Conservation (phyloP, 2,113 vertebrate genomes). For the Eclectus roratus region DNA sequence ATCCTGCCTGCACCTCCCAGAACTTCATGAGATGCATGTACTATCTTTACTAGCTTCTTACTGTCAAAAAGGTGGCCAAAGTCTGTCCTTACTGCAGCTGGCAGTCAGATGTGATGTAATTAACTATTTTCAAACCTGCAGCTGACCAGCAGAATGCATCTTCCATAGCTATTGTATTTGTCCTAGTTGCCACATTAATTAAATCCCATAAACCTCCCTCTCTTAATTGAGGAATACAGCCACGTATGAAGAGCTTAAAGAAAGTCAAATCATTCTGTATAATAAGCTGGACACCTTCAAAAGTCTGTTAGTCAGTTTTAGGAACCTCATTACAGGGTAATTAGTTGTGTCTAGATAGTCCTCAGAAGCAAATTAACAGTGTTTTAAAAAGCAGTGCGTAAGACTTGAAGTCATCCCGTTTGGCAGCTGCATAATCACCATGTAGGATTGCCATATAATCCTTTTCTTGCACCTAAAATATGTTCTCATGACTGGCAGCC, state of each 20-base stretch:
- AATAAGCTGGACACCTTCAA: not conserved
- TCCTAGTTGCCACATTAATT: not conserved
- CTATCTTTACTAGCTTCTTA: not conserved
- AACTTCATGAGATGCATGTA: not conserved
- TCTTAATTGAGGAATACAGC: not conserved
- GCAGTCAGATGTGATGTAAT: not conserved
- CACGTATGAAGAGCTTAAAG: not conserved
- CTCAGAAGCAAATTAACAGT: not conserved
- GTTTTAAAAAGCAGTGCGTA: not conserved
- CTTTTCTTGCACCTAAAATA: not conserved
- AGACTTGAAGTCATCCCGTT: not conserved
- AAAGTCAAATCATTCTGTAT: not conserved
- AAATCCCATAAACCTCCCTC: not conserved
- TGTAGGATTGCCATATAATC: not conserved
- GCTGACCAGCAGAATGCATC: not conserved
- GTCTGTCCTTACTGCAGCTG: not conserved
- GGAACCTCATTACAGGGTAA: not conserved
- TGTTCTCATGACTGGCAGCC: not conserved
- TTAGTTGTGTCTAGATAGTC: not conserved
- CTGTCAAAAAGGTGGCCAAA: not conserved
- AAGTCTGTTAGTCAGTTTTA: not conserved
- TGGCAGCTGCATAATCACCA: not conserved
- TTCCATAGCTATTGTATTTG: not conserved
- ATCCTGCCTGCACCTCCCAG: not conserved
- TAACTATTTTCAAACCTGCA: not conserved